A percentile compares a stretch with the other conserved stretches of the same genome.
Conservation (phyloP, 2,113 vertebrate genomes). For the Nesogale talazaci region DNA sequence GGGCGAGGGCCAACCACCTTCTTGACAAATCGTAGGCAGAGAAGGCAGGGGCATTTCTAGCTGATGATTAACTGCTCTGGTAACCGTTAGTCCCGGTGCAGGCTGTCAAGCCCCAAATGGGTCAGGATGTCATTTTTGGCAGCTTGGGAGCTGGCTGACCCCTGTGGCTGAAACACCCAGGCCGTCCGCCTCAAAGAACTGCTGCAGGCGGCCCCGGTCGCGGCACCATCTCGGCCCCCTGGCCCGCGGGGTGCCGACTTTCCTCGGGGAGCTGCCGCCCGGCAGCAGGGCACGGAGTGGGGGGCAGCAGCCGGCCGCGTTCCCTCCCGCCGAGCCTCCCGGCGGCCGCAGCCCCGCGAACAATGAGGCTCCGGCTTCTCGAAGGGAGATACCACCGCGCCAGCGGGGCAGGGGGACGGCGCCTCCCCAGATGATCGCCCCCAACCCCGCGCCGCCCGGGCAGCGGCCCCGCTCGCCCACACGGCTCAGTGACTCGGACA, state of each 20-base stretch:
- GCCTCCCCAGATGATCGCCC: slow-evolving; percentile 70
- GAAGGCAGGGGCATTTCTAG: slow-evolving; percentile 1
- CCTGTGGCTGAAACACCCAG: too few species aligned
- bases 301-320: not conserved
- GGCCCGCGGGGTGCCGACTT: not conserved
- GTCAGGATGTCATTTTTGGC: not conserved
- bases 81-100: not conserved
- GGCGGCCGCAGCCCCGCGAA: not conserved
- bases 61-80: not conserved
- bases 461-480: not conserved
- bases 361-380: slow-evolving; percentile 74
- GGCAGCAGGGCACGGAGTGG: rapidly evolving
- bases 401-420: slow-evolving; percentile 67
- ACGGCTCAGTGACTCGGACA: not conserved
- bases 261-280: too few species aligned
- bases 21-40: not conserved
- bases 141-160: not conserved
- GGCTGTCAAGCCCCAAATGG: not conserved
- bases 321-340: too few species aligned
- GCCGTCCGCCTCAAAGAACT: not conserved
- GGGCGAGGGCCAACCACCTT: not conserved
- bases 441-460: slow-evolving; percentile 72
- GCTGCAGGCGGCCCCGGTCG: not conserved
- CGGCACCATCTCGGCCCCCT: not conserved
- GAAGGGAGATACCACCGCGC: slow-evolving; percentile 82